These are phyloP conservation scores for Aplocera efformata DNA, from an alignment of 2,888 invertebrate genomes.

Conservation along the genomic window DNA sequence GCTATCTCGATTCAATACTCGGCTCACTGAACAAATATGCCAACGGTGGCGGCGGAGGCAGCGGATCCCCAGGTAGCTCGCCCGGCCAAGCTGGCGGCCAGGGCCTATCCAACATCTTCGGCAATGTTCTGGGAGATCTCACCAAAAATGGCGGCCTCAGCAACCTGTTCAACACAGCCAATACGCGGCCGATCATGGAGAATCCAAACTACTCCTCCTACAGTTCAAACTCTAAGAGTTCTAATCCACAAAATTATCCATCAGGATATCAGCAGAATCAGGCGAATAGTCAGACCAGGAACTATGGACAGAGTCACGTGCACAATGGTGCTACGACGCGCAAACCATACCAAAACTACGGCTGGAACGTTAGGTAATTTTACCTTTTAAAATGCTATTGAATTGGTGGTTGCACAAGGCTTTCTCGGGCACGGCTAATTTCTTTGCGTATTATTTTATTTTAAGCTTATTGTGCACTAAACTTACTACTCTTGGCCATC, in stretches of 20 bases:
- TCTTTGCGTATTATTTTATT: conserved; percentile 15
- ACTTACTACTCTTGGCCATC: conserved; percentile 1
- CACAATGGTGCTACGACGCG: conserved; percentile 53
- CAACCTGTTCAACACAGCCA: conserved; percentile 54
- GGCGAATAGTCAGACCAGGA: conserved; percentile 56
- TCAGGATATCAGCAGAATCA: conserved; percentile 60
- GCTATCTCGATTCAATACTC: conserved; percentile 50
- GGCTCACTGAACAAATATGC: conserved; percentile 55
- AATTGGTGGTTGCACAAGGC: conserved; percentile 22
- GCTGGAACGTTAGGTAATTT: conserved; percentile 76
- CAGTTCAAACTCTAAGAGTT: conserved; percentile 58
- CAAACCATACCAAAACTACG: conserved; percentile 60
- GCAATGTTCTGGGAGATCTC: conserved; percentile 59
- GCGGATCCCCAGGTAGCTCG: conserved; percentile 1
- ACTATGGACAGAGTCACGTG: conserved; percentile 54
- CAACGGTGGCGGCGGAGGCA: conserved; percentile 37
- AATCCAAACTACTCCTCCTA: conserved; percentile 69
- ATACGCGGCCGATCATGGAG: conserved; percentile 70
- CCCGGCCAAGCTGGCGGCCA: conserved; percentile 34
- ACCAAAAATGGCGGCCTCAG: conserved; percentile 62
- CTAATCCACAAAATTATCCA: conserved; percentile 63
- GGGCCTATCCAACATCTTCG: conserved; percentile 61
- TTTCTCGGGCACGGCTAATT: conserved; percentile 19
- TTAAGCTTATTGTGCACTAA: conserved; percentile 6
- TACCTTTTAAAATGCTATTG: conserved; percentile 7